Percentiles rank a stretch among this genome's conserved stretches.
phyloP scores from a whole-genome alignment of 53 echinoderm and acorn worm species.

The Stichopus horrens region DNA sequence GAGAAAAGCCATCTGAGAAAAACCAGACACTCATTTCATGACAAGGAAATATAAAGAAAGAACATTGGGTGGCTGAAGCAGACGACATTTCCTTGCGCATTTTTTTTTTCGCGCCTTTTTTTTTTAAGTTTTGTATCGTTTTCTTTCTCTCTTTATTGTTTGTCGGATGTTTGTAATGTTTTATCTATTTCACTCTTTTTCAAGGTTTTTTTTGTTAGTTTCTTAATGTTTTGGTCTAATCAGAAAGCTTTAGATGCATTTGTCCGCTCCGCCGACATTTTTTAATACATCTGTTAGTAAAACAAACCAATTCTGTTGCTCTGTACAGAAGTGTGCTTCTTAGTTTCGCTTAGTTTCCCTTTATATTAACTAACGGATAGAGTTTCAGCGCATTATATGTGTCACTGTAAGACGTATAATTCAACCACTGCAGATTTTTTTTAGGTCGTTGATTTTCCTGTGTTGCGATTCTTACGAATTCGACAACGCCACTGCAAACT shows the following conservation, averaged over 20 bases:
- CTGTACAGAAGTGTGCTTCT: background rate
- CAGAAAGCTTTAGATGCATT: background rate
- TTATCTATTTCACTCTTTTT: too few species aligned
- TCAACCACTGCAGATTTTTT: background rate
- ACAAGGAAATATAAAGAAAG: constrained; percentile 3
- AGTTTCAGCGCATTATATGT: constrained; percentile 4
- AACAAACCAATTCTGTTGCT: constrained; percentile 42
- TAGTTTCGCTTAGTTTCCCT: background rate
- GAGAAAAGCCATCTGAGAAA: constrained; percentile 21
- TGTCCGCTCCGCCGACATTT: background rate
- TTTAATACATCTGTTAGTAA: constrained; percentile 20
- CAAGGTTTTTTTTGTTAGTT: too few species aligned
- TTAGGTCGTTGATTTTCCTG: constrained; percentile 2
- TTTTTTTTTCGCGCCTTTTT: background rate
- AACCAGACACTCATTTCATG: constrained; percentile 31
- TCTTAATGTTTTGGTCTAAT: background rate
- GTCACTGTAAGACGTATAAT: constrained; percentile 12
- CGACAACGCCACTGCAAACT: background rate
- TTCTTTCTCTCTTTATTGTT: too few species aligned
- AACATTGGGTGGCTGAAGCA: constrained; percentile 28
- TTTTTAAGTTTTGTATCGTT: too few species aligned
- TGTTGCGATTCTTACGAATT: background rate
- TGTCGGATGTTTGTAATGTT: too few species aligned
- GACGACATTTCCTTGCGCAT: constrained; percentile 9
- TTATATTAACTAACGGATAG: constrained; percentile 22